A percentile compares a stretch with the other conserved stretches of the same genome.
These are phyloP conservation scores for Heliothis peltigera DNA, from an alignment of 2,888 invertebrate species.

Conservation along the genomic window DNA sequence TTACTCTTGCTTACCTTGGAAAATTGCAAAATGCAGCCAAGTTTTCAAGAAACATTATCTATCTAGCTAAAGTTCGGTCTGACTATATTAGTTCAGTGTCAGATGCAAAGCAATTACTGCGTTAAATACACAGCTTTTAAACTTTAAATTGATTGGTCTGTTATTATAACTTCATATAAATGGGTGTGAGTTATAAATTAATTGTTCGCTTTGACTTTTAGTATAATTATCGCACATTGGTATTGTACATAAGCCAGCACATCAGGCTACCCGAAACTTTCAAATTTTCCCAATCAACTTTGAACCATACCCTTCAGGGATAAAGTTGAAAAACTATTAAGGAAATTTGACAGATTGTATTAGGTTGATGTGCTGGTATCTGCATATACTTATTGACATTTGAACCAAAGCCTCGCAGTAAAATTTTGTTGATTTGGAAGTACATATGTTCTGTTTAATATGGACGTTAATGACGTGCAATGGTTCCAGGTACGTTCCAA, in stretches of 20 bases:
- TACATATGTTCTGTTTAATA: not conserved
- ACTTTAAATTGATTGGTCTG: slow-evolving; percentile 3
- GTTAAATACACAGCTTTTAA: not conserved
- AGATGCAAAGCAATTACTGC: slow-evolving; percentile 13
- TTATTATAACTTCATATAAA: not conserved
- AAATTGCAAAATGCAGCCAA: not conserved
- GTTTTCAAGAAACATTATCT: slow-evolving; percentile 1
- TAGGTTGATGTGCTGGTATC: no score
- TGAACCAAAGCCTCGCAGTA: not conserved
- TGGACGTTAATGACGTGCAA: slow-evolving; percentile 2
- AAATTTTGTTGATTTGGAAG: slow-evolving; percentile 8
- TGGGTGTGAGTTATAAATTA: slow-evolving; percentile 1
- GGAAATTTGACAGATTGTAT: no score
- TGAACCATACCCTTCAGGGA: no score
- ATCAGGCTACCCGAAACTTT: no score
- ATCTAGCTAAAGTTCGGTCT: not conserved
- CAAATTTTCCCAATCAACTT: no score
- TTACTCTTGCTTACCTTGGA: not conserved
- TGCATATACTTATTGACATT: not conserved
- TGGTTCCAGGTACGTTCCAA: slow-evolving; percentile 8
- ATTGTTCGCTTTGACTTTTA: slow-evolving; percentile 1
- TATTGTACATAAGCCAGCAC: no score
- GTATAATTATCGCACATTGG: not conserved
- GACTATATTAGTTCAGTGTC: slow-evolving; percentile 11
- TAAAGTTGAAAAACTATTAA: no score